phyloP scores from a whole-genome alignment of 2,113 vertebrate genomes.

The Cynopterus brachyotis region DNA sequence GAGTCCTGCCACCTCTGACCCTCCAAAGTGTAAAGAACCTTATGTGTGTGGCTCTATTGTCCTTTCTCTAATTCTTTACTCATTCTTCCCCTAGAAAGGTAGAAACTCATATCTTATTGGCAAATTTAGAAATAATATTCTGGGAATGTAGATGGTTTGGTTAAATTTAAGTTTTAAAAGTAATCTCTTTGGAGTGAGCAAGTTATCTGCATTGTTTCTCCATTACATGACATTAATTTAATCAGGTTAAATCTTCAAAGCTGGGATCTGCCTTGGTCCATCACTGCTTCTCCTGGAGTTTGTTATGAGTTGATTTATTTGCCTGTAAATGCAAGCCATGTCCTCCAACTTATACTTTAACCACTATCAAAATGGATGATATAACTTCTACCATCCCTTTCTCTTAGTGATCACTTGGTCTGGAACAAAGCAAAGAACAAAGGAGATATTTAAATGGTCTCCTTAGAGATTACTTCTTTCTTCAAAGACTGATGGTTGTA shows the following conservation, averaged over 20 bases:
- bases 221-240: neutral
- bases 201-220: neutral
- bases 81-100: neutral
- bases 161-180: neutral
- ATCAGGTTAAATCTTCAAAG: neutral
- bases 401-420: neutral
- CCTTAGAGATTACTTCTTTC: neutral
- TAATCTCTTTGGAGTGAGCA: neutral
- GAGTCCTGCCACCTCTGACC: neutral
- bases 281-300: neutral
- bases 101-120: neutral
- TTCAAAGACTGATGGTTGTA: neutral
- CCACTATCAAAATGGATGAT: neutral
- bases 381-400: neutral
- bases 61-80: neutral
- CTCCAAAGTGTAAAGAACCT: neutral
- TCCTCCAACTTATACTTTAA: neutral
- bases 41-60: neutral
- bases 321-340: neutral
- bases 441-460: neutral
- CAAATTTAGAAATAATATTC: neutral
- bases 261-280: neutral
- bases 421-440: neutral
- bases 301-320: neutral
- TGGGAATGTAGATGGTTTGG: neutral